Conservation (phyloP, 2,888 invertebrate genomes). For the Eledone cirrhosa region DNA sequence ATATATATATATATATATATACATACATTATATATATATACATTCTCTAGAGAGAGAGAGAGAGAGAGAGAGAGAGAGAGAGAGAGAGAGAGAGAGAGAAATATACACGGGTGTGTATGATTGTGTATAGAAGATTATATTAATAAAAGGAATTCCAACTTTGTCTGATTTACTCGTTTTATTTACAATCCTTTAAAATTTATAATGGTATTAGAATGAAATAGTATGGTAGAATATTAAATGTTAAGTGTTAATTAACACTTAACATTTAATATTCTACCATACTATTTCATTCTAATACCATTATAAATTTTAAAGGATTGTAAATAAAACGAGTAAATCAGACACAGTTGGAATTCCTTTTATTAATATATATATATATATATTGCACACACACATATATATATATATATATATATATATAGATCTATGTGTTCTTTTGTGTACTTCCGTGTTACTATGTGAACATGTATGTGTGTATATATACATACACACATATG, state of each 20-base stretch:
- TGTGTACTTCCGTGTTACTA: background rate
- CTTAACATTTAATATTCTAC: too few relatives aligned
- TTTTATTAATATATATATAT: background rate
- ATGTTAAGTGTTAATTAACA: too few relatives aligned
- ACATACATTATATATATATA: background rate
- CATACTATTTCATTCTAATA: too few relatives aligned
- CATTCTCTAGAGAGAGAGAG: constrained; percentile 9
- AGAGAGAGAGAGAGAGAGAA: constrained; percentile 24
- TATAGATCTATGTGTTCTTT: background rate
- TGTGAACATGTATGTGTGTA: background rate
- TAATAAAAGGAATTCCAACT: too few relatives aligned
- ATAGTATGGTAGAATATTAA: too few relatives aligned
- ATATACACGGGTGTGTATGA: background rate
- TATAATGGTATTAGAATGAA: too few relatives aligned
- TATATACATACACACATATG: background rate
- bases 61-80: constrained; percentile 18
- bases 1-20: background rate
- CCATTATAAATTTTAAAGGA: too few relatives aligned
- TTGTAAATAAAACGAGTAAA: too few relatives aligned
- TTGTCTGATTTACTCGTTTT: too few relatives aligned
- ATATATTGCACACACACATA: background rate
- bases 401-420: background rate
- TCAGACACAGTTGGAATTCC: too few relatives aligned
- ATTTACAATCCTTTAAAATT: too few relatives aligned
- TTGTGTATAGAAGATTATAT: too few relatives aligned